Evolutionary conservation across 2,888 invertebrate genomes (phyloP).

Genomic region (Meghimatium bilineatum): DNA sequence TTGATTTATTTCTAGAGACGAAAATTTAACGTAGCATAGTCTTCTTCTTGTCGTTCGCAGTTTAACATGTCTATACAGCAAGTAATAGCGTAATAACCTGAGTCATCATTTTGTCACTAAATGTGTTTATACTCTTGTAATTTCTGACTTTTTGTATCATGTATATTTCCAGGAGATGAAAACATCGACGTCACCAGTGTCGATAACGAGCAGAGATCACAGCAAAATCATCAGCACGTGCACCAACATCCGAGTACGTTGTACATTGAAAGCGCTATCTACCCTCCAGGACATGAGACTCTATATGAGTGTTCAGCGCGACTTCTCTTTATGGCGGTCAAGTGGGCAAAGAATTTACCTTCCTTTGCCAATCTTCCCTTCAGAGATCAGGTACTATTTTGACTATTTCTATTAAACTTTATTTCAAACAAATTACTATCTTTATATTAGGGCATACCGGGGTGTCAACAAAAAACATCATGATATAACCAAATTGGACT

Average conservation of each 20-base stretch:
- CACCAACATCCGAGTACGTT: slow-evolving; percentile 45
- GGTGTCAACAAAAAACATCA: no score
- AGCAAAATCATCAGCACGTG: slow-evolving; percentile 23
- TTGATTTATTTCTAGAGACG: no score
- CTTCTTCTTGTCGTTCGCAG: no score
- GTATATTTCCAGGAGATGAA: slow-evolving; percentile 59
- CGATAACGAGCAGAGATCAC: slow-evolving; percentile 62
- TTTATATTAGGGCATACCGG: no score
- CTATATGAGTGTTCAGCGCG: slow-evolving; percentile 97
- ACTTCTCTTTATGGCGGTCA: slow-evolving; percentile 97
- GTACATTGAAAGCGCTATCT: slow-evolving; percentile 64
- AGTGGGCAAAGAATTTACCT: slow-evolving; percentile 98
- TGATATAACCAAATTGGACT: no score
- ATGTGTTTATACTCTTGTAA: no score
- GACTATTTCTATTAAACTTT: no score
- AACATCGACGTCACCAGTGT: slow-evolving; percentile 76
- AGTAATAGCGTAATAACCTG: no score
- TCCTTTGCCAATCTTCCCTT: slow-evolving; percentile 97
- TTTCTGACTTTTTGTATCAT: background rate
- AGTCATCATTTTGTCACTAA: no score
- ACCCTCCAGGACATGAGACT: slow-evolving; percentile 79
- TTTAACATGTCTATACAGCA: no score
- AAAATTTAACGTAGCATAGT: no score
- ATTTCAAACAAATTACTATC: no score
- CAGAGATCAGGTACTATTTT: slow-evolving; percentile 97